Evolutionary conservation across 2,888 invertebrate species (phyloP), one percentile per base, ranked within the genome.

Genomic region (Scaptomyza caliginosa): DNA sequence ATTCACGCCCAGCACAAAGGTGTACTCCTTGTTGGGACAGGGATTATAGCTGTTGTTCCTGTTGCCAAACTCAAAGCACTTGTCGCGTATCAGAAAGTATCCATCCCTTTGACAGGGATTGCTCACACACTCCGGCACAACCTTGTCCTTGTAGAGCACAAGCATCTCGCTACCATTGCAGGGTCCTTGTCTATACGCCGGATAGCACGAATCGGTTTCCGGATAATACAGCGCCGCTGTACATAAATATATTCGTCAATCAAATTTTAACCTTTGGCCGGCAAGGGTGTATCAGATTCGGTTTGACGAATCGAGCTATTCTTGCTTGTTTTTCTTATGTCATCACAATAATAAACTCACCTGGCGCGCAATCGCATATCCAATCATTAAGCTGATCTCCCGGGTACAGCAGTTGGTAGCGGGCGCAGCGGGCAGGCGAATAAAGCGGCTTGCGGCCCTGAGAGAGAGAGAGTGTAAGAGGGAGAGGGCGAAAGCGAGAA

Each of bases 331-430:
- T 28, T n/a, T 34, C 50, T 83, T 84, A 80, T 80, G 77, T 80
- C 74, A 86, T 77, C 65, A 30, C 24, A 45, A 36, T 40, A 58
- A 26, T 45, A 16, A 49, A 40, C 45, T 56, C 66, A 90, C 90
- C 89, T 45, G 91, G 89, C 62, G 86, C 90, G 73, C 93, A 93
- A 63, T 93, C 93, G 62, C 93, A 93, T 50, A 94, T 93, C 94
- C 94, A 95, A 71, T 94, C 94, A 64, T 93, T 93, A 46, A 91
- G 91, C 73, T 93, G 93, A 74, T 94, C 93, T 1, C 94, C 94
- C 0, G 95, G 94, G 88, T 95, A 95, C 6, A 93, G 92, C 0
- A 94, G 87, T 91, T 95, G 94, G 86, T 94, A 93, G 38, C 91
- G 91, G 1, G 93, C 92, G 83, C 95, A 96, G 77, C 90, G 91